A percentile compares a stretch with the other conserved stretches of the same genome.
Evolutionary conservation across 2,113 vertebrate genomes (phyloP).

Genomic region (Trematocara marginatum): DNA sequence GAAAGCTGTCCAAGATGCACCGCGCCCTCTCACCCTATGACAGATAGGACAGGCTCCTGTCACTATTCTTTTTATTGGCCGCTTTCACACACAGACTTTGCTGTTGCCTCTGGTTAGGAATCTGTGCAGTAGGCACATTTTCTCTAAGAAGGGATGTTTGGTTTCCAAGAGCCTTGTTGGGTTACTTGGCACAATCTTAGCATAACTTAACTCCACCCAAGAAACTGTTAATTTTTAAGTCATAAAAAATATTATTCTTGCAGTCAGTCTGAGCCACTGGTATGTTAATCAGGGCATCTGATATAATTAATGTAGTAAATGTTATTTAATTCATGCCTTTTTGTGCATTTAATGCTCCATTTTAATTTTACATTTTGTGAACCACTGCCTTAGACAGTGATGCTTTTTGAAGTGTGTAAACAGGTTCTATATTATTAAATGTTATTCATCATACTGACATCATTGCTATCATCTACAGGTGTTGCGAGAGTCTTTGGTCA

Average conservation of each 20-base stretch:
- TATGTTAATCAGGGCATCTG: not conserved
- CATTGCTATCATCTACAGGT: constrained; percentile 65
- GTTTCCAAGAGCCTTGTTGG: not conserved
- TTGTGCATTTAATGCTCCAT: not conserved
- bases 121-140: not conserved
- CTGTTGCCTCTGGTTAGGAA: not conserved
- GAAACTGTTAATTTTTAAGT: not conserved
- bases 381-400: not conserved
- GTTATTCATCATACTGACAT: not conserved
- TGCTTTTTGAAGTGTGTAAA: not conserved
- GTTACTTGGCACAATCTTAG: not conserved
- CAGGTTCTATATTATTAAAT: not conserved
- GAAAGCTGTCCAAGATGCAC: not conserved
- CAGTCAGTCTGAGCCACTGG: not conserved
- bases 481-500: constrained; percentile 76
- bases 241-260: not conserved
- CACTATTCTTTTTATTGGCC: not conserved
- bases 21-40: not conserved
- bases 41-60: not conserved
- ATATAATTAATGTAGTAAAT: not conserved
- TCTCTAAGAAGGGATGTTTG: not conserved
- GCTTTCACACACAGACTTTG: not conserved
- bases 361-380: not conserved
- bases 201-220: not conserved
- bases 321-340: not conserved